Base-by-base conservation (phyloP, 2,113 vertebrate species). In the Paracanthobrama guichenoti region DNA sequence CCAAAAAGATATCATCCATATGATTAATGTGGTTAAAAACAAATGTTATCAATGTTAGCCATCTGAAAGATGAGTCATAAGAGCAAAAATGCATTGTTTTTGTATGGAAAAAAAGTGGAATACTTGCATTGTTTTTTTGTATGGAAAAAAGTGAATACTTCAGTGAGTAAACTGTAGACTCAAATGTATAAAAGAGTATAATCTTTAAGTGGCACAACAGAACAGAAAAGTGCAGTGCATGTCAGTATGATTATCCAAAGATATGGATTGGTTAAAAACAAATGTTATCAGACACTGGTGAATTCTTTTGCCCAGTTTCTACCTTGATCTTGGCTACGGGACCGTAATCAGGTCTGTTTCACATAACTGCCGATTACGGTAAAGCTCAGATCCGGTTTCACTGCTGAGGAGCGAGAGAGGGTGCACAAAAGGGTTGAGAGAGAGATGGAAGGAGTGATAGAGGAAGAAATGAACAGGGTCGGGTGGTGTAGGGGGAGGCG, bases 271-370 rank as follows among this genome's bases (percentile, higher is more conserved):
- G n/a, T n/a, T n/a, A n/a, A n/a, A n/a, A n/a, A n/a, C n/a, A n/a
- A n/a, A n/a, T n/a, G n/a, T n/a, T n/a, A n/a, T n/a, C 48, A 53
- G 5, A 53, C 16, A 53, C 53, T 55, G 2, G 53, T 86, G 87
- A 82, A 89, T 88, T 89, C 82, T 77, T 84, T 86, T 86, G 72
- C 84, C 22, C 80, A 87, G 50, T 59, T 86, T 12, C 87, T 89
- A 87, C 91, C 92, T 87, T 83, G 79, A 84, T 82, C 22, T 87
- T 71, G 4, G 42, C 59, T 53, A 6, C 6, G 95, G 14, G 95
- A 87, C 91, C 90, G 91, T 97, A 96, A 98, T 98, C 96, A 97
- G 96, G 95, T 99, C 96, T 59, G 95, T 97, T 97, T 97, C 97
- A 96, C 94, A 93, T 95, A 95, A 96, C 95, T 93, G 93, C 90